Conservation (phyloP, 2,888 invertebrate species). For the Hartigia nigra region DNA sequence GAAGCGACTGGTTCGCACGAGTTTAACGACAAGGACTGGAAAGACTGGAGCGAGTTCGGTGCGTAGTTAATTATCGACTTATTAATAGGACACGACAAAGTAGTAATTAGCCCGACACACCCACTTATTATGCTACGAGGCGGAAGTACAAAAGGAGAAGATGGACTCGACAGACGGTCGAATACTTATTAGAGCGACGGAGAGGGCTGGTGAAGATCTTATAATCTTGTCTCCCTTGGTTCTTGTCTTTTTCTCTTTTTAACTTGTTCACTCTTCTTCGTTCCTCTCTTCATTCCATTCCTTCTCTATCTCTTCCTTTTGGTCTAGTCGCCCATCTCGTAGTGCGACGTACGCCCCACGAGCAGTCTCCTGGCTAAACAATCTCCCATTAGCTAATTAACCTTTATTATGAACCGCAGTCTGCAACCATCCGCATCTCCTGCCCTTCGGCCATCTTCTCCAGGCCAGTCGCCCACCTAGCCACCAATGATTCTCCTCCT, state of each 20-base stretch:
- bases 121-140: constrained; percentile 8
- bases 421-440: constrained; percentile 5
- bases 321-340: not conserved
- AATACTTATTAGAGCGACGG: not conserved
- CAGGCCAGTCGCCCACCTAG: not conserved
- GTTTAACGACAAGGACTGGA: not conserved
- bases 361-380: constrained; percentile 31
- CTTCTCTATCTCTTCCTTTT: not conserved
- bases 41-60: no score
- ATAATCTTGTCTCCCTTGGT: not conserved
- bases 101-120: constrained; percentile 6
- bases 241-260: not conserved
- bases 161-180: not conserved
- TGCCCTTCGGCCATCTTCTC: constrained; percentile 7
- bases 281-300: not conserved
- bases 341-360: not conserved
- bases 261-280: not conserved
- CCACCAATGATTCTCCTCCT: constrained; percentile 2
- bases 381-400: constrained; percentile 43
- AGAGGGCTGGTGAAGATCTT: constrained; percentile 6
- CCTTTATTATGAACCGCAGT: constrained; percentile 32
- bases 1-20: not conserved
- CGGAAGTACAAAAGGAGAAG: constrained; percentile 8
- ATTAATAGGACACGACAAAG: constrained; percentile 6
- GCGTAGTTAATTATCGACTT: constrained; percentile 7